Evolutionary conservation across 2,888 invertebrate genomes (phyloP), one percentile per base, ranked within the genome.

Genomic region (Drosophila atripex): DNA sequence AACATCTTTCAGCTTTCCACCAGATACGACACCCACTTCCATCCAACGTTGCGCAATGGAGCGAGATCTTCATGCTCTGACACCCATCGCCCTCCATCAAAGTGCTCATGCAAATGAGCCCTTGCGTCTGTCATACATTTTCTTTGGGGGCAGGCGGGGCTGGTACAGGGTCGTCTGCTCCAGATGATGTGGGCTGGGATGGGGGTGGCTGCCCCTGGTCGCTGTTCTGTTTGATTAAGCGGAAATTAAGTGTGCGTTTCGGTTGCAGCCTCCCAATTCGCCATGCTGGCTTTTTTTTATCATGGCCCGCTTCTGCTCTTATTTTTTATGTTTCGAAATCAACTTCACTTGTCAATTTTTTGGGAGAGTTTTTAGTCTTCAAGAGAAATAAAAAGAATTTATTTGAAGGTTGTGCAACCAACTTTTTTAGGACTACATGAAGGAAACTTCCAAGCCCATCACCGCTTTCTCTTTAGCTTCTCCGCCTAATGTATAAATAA

Each of bases 81-180:
- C 69, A 77, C 52, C 58, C 66, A 56, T 68, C 68, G 71, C 71
- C 53, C 64, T 59, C 79, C 73, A 87, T 89, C 89, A 89, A 89
- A 89, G 88, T 77, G 78, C 73, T 80, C 80, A 89, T 82, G 89
- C 89, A 89, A 89, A 89, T 89, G 89, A 88, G 88, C 80, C 87
- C 76, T 76, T 68, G 65, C 70, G 73, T 78, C 79, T 86, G 77
- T 74, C 71, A 63, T 28, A 60, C 35, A 51, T 45, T 69, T 60
- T 51, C 52, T 50, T 30, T 61, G 14, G 51, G 59, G 25, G 39
- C 30, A 47, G 21, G 47, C 12, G 12, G 45, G 53, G 50, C 57
- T 46, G 47, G 16, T 16, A 9, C 47, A 28, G 66, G 55, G 59
- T 54, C 56, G 52, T 39, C 61, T 49, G 63, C 54, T 83, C 71